These are phyloP conservation scores for Anniella stebbinsi DNA, from an alignment of 2,797 vertebrate genomes.

Conservation along the genomic window DNA sequence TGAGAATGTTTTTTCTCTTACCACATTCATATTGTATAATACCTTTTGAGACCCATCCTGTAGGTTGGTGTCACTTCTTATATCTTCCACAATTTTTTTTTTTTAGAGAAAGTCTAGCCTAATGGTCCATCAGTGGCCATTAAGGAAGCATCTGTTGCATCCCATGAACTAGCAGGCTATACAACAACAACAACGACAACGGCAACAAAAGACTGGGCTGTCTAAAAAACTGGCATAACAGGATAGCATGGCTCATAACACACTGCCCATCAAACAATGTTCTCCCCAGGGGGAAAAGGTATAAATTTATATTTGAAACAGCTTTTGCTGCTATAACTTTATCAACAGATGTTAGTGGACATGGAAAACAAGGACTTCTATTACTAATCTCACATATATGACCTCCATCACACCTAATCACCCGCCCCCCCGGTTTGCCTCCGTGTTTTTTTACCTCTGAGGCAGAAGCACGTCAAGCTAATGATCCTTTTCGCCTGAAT, in stretches of 20 bases:
- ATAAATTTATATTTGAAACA: slow-evolving; percentile 64
- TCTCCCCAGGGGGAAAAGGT: slow-evolving; percentile 50
- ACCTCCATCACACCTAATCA: too few relatives aligned
- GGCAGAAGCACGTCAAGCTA: too few relatives aligned
- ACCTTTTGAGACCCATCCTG: too few relatives aligned
- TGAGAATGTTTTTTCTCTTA: too few relatives aligned
- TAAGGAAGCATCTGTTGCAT: not conserved
- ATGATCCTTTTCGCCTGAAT: too few relatives aligned
- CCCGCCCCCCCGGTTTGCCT: too few relatives aligned
- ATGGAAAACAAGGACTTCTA: slow-evolving; percentile 32
- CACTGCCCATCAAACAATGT: slow-evolving; percentile 18
- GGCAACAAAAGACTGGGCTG: not conserved
- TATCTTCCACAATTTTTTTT: not conserved
- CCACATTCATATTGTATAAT: too few relatives aligned
- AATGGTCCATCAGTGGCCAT: not conserved
- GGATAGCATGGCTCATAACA: not conserved
- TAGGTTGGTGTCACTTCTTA: not conserved
- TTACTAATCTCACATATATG: slow-evolving; percentile 14
- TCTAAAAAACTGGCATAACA: not conserved
- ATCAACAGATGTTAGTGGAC: slow-evolving; percentile 68
- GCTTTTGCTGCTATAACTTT: slow-evolving; percentile 67
- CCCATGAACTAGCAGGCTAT: not conserved
- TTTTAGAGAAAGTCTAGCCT: not conserved
- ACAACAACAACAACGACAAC: too few relatives aligned
- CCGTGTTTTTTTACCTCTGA: too few relatives aligned